Conservation (phyloP, 2,797 vertebrate species). For the Enteromius radiatus region DNA sequence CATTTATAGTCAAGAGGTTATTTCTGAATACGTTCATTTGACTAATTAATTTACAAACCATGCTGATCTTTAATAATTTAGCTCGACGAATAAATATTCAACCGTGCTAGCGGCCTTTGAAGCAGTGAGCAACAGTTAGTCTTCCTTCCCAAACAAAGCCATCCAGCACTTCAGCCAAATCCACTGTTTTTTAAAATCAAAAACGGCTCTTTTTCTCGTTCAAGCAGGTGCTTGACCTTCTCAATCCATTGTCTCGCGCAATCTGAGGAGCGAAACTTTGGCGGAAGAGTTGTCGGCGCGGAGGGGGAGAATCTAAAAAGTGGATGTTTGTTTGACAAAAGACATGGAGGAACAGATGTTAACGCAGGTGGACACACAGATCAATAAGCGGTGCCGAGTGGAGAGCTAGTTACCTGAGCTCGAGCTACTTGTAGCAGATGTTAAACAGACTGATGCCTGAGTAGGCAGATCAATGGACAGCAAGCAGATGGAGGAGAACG, state of each 20-base stretch:
- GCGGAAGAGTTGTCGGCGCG: slow-evolving; percentile 51
- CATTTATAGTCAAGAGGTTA: slow-evolving; percentile 20
- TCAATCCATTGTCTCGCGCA: slow-evolving; percentile 16
- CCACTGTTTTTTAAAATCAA: slow-evolving; percentile 9
- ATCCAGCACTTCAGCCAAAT: slow-evolving; percentile 24
- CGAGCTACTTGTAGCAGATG: slow-evolving; percentile 82
- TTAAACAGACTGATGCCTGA: slow-evolving; percentile 83
- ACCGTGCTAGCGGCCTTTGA: not conserved
- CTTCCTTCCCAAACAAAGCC: slow-evolving; percentile 25
- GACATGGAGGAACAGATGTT: slow-evolving; percentile 81
- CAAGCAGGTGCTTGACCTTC: slow-evolving; percentile 30
- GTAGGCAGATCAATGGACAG: slow-evolving; percentile 84
- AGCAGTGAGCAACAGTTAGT: not conserved
- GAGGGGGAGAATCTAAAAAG: slow-evolving; percentile 74
- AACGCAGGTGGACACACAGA: slow-evolving; percentile 82
- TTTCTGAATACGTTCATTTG: slow-evolving; percentile 7
- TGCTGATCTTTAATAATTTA: not conserved
- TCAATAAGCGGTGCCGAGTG: slow-evolving; percentile 79
- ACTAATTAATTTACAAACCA: slow-evolving; percentile 5
- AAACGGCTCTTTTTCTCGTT: not conserved
- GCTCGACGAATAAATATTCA: not conserved
- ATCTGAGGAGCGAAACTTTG: slow-evolving; percentile 22
- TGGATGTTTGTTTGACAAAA: slow-evolving; percentile 75
- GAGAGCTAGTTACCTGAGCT: slow-evolving; percentile 83
- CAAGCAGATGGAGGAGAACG: slow-evolving; percentile 83